Percentiles rank a stretch among this genome's conserved stretches.
These are phyloP conservation scores for Drosophila malerkotliana DNA, from an alignment of 1,140 invertebrate species.

Conservation along the genomic window DNA sequence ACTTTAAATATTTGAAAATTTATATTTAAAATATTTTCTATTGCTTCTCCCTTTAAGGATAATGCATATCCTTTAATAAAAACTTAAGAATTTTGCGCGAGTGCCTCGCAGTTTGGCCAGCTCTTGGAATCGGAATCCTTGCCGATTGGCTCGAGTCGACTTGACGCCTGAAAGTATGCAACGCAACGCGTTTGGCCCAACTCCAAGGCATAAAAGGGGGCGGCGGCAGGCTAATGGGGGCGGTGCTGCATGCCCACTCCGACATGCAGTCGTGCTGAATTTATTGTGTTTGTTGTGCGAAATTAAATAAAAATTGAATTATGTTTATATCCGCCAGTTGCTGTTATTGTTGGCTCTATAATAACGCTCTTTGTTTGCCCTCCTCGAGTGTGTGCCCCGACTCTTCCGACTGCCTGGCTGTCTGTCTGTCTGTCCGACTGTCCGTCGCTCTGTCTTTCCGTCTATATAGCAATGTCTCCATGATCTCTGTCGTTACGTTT, in stretches of 20 bases:
- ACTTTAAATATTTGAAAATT: neutral
- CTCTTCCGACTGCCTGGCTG: constrained; percentile 11
- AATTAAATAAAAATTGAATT: constrained; percentile 83
- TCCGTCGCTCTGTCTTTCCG: constrained; percentile 6
- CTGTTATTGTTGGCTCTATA: constrained; percentile 77
- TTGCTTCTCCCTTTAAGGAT: neutral
- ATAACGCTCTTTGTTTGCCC: constrained; percentile 67
- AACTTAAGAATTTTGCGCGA: neutral
- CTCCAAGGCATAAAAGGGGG: constrained; percentile 42
- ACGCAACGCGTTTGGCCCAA: constrained; percentile 37
- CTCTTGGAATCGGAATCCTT: constrained; percentile 4
- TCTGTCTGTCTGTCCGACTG: constrained; percentile 2
- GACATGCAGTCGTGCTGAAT: constrained; percentile 67
- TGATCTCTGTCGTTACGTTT: constrained; percentile 43
- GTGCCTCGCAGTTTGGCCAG: neutral
- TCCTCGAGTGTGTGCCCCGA: constrained; percentile 16
- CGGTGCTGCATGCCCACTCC: neutral
- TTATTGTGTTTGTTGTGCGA: constrained; percentile 79
- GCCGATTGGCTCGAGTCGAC: constrained; percentile 55
- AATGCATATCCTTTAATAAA: neutral
- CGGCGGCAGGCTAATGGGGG: neutral
- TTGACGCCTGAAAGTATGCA: constrained; percentile 55
- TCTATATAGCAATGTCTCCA: constrained; percentile 56
- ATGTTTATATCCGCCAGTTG: constrained; percentile 77
- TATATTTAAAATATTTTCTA: neutral